These are phyloP conservation scores for Zosterops borbonicus DNA, from an alignment of 2,113 vertebrate genomes.

Conservation along the genomic window DNA sequence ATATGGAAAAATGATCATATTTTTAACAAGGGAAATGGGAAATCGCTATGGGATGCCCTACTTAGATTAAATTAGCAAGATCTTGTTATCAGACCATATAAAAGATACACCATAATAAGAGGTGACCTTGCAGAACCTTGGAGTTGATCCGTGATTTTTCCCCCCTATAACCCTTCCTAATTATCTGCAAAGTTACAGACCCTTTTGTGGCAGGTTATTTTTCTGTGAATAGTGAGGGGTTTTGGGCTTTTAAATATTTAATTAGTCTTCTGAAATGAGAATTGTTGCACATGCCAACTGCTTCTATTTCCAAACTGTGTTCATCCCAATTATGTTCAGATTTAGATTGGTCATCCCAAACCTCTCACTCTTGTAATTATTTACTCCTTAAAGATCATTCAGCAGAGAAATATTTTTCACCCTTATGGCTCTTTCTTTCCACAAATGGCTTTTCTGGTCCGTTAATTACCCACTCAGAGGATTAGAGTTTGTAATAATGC, in stretches of 20 bases:
- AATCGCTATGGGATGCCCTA: slow-evolving; percentile 76
- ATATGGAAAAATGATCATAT: slow-evolving; percentile 62
- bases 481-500: slow-evolving; percentile 75
- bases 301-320: slow-evolving; percentile 67
- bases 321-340: slow-evolving; percentile 78
- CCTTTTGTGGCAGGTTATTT: slow-evolving; percentile 78
- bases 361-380: slow-evolving; percentile 79
- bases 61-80: slow-evolving; percentile 82
- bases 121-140: slow-evolving; percentile 77
- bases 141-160: slow-evolving; percentile 63
- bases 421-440: slow-evolving; percentile 75
- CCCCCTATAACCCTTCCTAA: slow-evolving; percentile 74
- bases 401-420: slow-evolving; percentile 77
- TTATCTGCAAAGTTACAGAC: slow-evolving; percentile 79
- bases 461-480: slow-evolving; percentile 82
- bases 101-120: slow-evolving; percentile 75
- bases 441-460: slow-evolving; percentile 78
- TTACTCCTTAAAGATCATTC: slow-evolving; percentile 83
- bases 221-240: slow-evolving; percentile 75
- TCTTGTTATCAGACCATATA: slow-evolving; percentile 75
- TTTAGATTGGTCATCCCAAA: slow-evolving; percentile 79
- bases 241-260: slow-evolving; percentile 83
- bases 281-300: slow-evolving; percentile 71
- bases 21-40: slow-evolving; percentile 78
- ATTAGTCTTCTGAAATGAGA: slow-evolving; percentile 80